These are phyloP conservation scores for Chaetophractus vellerosus DNA, from an alignment of 2,797 vertebrate genomes.

Conservation along the genomic window DNA sequence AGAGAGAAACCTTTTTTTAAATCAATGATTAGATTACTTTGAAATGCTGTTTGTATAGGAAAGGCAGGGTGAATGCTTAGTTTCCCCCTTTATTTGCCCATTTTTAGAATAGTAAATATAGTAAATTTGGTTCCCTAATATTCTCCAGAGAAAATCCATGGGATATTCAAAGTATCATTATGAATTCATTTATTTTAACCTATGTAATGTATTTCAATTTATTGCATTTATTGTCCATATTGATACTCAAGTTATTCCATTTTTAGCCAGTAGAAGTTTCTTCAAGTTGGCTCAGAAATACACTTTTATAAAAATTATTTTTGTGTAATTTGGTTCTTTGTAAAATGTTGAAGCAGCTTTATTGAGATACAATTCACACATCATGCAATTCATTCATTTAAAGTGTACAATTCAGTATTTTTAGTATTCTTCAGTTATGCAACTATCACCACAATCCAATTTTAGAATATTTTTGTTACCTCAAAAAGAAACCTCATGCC, in stretches of 20 bases:
- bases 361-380: background rate
- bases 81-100: background rate
- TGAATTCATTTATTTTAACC: background rate
- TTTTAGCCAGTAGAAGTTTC: background rate
- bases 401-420: background rate
- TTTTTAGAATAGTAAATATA: conserved; percentile 29
- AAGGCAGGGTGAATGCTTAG: background rate
- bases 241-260: background rate
- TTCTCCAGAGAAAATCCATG: background rate
- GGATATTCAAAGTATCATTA: conserved; percentile 6
- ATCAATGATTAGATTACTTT: background rate
- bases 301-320: background rate
- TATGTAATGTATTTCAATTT: background rate
- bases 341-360: background rate
- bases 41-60: background rate
- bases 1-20: background rate
- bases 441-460: background rate
- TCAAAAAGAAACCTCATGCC: background rate
- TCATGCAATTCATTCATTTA: background rate
- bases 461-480: background rate
- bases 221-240: background rate
- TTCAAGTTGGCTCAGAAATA: background rate
- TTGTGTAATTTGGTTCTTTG: background rate
- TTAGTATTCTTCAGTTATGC: background rate
- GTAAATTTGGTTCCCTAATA: background rate